Evolutionary conservation across 2,888 invertebrate genomes (phyloP).

Genomic region (Molorchus minor): DNA sequence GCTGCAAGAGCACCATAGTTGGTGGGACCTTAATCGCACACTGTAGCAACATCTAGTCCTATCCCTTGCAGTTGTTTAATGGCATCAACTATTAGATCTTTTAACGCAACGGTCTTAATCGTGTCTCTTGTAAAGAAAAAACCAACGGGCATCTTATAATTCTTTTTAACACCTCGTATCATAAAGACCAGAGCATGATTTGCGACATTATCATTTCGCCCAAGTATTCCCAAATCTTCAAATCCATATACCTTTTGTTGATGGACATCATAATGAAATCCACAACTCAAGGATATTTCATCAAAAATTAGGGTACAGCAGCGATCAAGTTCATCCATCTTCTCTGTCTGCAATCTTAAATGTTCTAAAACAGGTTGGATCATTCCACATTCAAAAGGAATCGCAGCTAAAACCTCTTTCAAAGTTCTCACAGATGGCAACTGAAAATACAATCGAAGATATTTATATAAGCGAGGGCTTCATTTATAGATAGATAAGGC

Average conservation of each 20-base stretch:
- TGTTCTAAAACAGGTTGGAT: slow-evolving; percentile 30
- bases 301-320: slow-evolving; percentile 39
- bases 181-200: background rate
- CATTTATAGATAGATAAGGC: slow-evolving; percentile 43
- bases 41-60: slow-evolving; percentile 22
- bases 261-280: slow-evolving; percentile 32
- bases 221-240: slow-evolving; percentile 28
- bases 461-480: slow-evolving; percentile 41
- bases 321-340: slow-evolving; percentile 34
- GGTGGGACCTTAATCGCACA: slow-evolving; percentile 26
- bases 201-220: slow-evolving; percentile 8
- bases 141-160: background rate
- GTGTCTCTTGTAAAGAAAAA: background rate
- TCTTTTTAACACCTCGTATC: background rate
- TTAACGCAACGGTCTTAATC: background rate
- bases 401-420: slow-evolving; percentile 31
- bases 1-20: slow-evolving; percentile 9
- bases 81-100: background rate
- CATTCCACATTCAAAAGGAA: slow-evolving; percentile 38
- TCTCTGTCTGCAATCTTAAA: slow-evolving; percentile 26
- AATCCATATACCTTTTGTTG: slow-evolving; percentile 30
- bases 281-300: slow-evolving; percentile 33
- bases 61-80: background rate
- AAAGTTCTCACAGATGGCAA: slow-evolving; percentile 41
- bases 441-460: slow-evolving; percentile 35